Evolutionary conservation across 2,888 invertebrate genomes (phyloP), one percentile per base, ranked within the genome.

Genomic region (Salticus scenicus): DNA sequence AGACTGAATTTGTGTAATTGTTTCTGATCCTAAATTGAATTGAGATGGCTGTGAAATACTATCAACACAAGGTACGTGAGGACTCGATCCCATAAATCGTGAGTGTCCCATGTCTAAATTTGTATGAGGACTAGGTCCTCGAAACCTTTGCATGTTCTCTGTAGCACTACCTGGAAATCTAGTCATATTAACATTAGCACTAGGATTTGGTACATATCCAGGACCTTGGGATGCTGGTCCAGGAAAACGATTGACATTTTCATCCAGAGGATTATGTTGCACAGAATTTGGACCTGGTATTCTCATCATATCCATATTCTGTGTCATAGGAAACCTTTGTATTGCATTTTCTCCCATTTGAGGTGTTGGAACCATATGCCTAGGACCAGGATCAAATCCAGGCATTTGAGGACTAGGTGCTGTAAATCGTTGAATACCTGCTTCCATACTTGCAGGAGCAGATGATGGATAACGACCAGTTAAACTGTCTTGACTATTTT

Each of bases 361-460:
- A 24, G 67, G 17, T 10, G 20, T 24, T 17, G 82, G 30, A 37
- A 70, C 70, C 63, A 83, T 72, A 20, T 81, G 77, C n/a, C 87
- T 78, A 17, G 51, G 37, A 28, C 79, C 79, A 66, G 76, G 69
- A 28, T 87, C 83, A 76, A 76, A 83, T n/a, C 57, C 76, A 67
- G 87, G 64, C 83, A 87, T 83, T 37, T 83, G 87, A 83, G 88
- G 85, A 87, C 88, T 92, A 91, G 88, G 92, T 78, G 78, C 88
- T 47, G 82, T 77, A 71, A 83, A 85, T 28, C 81, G 85, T 27
- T 71, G 78, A 42, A 85, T 76, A 66, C 70, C 74, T 20, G 87
- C 73, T 91, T 89, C 92, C 91, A 90, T 88, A 82, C 89, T 90
- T 20, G 90, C 89, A 57, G 90, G 90, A 87, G 90, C 90, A 81